Percentiles rank a stretch among this genome's conserved stretches.
These are phyloP conservation scores for Rhagonycha lutea DNA, from an alignment of 2,888 invertebrate genomes.

Conservation along the genomic window DNA sequence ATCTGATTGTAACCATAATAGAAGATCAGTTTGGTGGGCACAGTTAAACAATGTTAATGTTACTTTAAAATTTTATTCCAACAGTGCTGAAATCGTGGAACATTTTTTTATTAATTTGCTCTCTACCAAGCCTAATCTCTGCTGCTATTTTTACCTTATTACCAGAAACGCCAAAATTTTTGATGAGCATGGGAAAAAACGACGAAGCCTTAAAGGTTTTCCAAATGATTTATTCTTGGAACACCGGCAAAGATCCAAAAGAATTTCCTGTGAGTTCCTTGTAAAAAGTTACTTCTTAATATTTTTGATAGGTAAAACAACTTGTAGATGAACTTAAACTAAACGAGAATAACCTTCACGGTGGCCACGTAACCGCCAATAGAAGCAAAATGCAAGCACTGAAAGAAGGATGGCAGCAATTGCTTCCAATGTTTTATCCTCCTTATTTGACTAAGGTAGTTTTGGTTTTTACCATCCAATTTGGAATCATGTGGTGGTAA, in stretches of 20 bases:
- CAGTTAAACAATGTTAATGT: not conserved
- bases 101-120: constrained; percentile 62
- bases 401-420: constrained; percentile 64
- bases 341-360: constrained; percentile 50
- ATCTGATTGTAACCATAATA: constrained; percentile 54
- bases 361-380: constrained; percentile 47
- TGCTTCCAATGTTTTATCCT: constrained; percentile 66
- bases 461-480: constrained; percentile 67
- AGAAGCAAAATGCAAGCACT: constrained; percentile 56
- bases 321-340: constrained; percentile 48
- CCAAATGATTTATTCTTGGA: constrained; percentile 65
- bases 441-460: constrained; percentile 66
- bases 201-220: constrained; percentile 69
- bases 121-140: constrained; percentile 69
- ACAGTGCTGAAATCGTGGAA: constrained; percentile 67
- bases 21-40: constrained; percentile 5
- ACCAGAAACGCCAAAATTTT: constrained; percentile 81
- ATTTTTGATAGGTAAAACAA: constrained; percentile 45
- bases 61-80: constrained; percentile 4
- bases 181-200: constrained; percentile 70
- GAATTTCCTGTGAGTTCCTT: constrained; percentile 67
- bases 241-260: constrained; percentile 65
- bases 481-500: constrained; percentile 70
- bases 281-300: not conserved
- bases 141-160: constrained; percentile 64